A percentile compares a stretch with the other conserved stretches of the same genome.
Evolutionary conservation across 2,797 vertebrate species (phyloP).

Genomic region (Bufotes viridis): DNA sequence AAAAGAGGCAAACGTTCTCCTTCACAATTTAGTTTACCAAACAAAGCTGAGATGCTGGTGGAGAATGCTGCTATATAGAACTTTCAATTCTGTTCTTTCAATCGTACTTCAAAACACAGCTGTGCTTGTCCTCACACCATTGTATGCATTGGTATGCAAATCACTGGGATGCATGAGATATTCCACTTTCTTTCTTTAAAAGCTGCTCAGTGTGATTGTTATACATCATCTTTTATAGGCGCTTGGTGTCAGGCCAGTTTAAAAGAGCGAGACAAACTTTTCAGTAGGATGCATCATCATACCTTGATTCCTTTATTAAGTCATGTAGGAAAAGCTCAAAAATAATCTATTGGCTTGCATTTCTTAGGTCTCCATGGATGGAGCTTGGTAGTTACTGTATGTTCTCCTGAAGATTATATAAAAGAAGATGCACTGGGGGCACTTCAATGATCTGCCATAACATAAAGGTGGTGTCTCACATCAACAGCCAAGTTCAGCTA

Average conservation of each 20-base stretch:
- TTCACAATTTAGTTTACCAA: slow-evolving; percentile 59
- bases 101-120: slow-evolving; percentile 61
- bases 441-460: no score
- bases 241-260: slow-evolving; percentile 22
- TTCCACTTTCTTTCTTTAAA: slow-evolving; percentile 66
- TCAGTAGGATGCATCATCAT: background rate
- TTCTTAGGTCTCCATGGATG: background rate
- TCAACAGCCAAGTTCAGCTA: no score
- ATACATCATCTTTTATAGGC: slow-evolving; percentile 69
- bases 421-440: background rate
- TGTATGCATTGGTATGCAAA: slow-evolving; percentile 60
- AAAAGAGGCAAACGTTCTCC: slow-evolving; percentile 57
- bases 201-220: slow-evolving; percentile 70
- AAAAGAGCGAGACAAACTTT: slow-evolving; percentile 3
- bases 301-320: background rate
- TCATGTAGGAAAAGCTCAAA: background rate
- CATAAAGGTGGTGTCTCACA: no score
- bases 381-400: background rate
- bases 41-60: slow-evolving; percentile 53
- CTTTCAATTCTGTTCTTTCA: slow-evolving; percentile 61
- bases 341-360: no score
- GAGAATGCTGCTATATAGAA: slow-evolving; percentile 52
- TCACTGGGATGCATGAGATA: slow-evolving; percentile 57
- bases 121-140: slow-evolving; percentile 54
- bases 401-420: background rate